These are phyloP conservation scores for Ceriagrion tenellum DNA, from an alignment of 2,888 invertebrate species.

Conservation along the genomic window DNA sequence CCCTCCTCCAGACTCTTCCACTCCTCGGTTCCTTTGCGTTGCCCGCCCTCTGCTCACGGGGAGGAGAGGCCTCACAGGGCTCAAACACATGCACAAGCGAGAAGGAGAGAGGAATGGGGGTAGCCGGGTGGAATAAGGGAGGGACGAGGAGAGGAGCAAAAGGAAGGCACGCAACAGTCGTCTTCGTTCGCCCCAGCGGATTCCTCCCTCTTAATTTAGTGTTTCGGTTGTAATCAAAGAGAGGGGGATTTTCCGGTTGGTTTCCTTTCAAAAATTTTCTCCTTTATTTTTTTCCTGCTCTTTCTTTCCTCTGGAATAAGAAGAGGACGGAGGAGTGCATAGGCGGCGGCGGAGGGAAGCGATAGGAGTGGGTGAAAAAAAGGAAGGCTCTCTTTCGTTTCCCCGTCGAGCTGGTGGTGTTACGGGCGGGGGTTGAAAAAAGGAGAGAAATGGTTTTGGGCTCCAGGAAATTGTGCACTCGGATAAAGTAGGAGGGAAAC, in stretches of 20 bases:
- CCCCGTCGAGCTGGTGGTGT: neutral
- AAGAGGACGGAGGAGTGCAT: neutral
- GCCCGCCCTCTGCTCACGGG: neutral
- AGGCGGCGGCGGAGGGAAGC: neutral
- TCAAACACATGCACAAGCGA: neutral
- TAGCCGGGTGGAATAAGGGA: neutral
- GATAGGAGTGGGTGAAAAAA: neutral
- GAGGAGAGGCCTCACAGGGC: neutral
- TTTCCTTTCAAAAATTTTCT: slow-evolving; percentile 43
- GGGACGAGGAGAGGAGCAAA: neutral
- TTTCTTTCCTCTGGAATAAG: slow-evolving; percentile 28
- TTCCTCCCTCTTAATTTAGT: slow-evolving; percentile 60
- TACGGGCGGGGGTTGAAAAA: neutral
- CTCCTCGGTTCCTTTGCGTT: neutral
- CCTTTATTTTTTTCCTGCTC: neutral
- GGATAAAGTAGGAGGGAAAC: neutral
- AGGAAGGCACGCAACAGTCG: slow-evolving; percentile 55
- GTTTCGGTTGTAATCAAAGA: slow-evolving; percentile 56
- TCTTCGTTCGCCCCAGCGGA: neutral
- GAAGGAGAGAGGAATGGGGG: neutral
- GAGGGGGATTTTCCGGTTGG: slow-evolving; percentile 41
- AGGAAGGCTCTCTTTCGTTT: neutral
- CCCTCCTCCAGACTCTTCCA: neutral
- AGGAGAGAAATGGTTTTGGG: neutral
- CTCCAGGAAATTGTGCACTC: slow-evolving; percentile 1